Evolutionary conservation across 2,113 vertebrate species (phyloP).

Genomic region (Hemibagrus wyckioides): DNA sequence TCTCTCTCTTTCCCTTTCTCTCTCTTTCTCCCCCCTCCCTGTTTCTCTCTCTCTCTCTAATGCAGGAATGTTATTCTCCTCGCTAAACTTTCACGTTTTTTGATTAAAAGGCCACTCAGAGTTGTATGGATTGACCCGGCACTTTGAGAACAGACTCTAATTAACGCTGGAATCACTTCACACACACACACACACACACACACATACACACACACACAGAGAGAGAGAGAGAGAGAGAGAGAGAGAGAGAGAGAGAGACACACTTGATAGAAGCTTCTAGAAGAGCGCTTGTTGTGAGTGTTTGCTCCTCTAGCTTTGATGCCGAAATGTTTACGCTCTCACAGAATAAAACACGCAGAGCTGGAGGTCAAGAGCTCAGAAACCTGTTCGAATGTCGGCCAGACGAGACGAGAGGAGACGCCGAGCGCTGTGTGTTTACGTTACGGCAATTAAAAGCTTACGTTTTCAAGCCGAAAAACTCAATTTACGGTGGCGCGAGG

Average conservation of each 20-base stretch:
- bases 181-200: not conserved
- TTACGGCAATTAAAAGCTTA: conserved; percentile 6
- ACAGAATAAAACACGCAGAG: not conserved
- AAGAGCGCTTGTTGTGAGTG: conserved; percentile 14
- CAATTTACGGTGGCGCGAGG: not conserved
- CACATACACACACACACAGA: not conserved
- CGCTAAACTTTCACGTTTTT: conserved; percentile 34
- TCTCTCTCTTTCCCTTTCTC: not conserved
- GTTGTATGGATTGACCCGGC: conserved; percentile 23
- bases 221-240: not conserved
- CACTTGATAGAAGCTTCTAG: conserved; percentile 11
- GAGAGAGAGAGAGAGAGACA: not conserved
- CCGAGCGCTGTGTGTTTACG: not conserved
- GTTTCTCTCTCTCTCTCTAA: not conserved
- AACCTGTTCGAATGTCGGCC: not conserved
- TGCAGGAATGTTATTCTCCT: conserved; percentile 15
- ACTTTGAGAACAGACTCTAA: conserved; percentile 44
- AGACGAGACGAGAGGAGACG: not conserved
- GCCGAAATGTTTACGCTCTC: not conserved
- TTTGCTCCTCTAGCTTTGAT: not conserved
- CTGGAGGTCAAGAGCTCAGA: conserved; percentile 21
- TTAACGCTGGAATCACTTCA: conserved; percentile 12
- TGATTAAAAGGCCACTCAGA: conserved; percentile 33
- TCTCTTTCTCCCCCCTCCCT: conserved; percentile 14
- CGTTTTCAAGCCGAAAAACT: not conserved